Base-by-base conservation (phyloP, 2,797 vertebrate species). In the Chelidonichthys spinosus region DNA sequence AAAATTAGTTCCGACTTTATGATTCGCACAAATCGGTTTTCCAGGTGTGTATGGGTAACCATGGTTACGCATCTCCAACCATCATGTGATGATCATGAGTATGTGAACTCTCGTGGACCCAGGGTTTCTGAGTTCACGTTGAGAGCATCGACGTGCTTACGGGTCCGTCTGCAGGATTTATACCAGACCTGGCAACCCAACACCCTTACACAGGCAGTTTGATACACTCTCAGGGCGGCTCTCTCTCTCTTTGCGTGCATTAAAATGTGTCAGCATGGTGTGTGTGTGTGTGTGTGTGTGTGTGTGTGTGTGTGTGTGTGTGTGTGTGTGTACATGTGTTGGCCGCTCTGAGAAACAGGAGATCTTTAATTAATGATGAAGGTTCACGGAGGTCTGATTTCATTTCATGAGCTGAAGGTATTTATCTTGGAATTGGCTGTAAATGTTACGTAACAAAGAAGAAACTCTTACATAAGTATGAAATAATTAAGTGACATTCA, bases 101-200 rank as follows among this genome's bases (percentile, higher is more conserved):
- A 25, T 25, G 25, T 25, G 25, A 25, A 25, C 25, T 25, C 25
- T 25, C 25, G 25, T 25, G 25, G 25, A 25, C 25, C 25, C 25
- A 6, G 46, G 37, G 55, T 73, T 46, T 72, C 70, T 60, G 56
- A 64, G 77, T 80, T 88, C 64, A 75, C 33, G 63, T 49, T 46
- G n/a, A 18, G 63, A 44, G 68, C 84, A 85, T 82, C 73, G 69
- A 84, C 83, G 67, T 47, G 72, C 81, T 88, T 83, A 85, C 49
- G 40, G 50, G 32, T n/a, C 58, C 4, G 44, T 79, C 60, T 70
- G 60, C 53, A 72, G 84, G 78, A 65, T 89, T 79, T 72, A 78
- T 44, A 40, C 81, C 83, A 70, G 77, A 76, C 83, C 87, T 79
- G 72, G 71, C 52, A 85, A 87, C 83, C 15, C 32, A 36, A 17